phyloP scores from a whole-genome alignment of 2,797 vertebrate species.

The Pteropus rufus region DNA sequence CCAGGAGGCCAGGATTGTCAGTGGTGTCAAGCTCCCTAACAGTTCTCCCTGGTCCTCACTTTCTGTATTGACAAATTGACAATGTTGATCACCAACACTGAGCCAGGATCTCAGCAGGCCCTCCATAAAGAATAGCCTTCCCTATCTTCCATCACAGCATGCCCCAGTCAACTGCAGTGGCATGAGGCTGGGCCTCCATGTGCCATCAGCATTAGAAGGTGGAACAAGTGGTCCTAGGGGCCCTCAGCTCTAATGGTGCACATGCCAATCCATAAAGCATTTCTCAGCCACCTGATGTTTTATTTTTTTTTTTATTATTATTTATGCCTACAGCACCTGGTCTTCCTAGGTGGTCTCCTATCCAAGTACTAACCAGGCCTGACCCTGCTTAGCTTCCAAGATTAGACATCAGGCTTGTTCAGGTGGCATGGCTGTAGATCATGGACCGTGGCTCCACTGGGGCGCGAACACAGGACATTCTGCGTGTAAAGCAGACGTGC shows the following conservation, averaged over 20 bases:
- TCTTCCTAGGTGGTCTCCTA: too few relatives aligned
- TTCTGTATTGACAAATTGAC: neutral
- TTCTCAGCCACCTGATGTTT: neutral
- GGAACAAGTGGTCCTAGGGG: neutral
- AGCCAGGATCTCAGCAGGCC: neutral
- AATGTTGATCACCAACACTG: accelerated
- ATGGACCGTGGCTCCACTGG: too few relatives aligned
- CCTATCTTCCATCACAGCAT: accelerated
- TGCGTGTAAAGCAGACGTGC: too few relatives aligned
- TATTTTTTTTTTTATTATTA: neutral
- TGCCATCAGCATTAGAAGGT: accelerated
- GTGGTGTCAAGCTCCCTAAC: neutral
- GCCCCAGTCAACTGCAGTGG: neutral
- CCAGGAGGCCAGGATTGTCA: neutral
- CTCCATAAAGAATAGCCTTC: accelerated
- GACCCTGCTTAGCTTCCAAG: too few relatives aligned
- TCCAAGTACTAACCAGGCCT: too few relatives aligned
- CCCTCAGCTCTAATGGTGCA: neutral
- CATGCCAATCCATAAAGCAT: neutral
- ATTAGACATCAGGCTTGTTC: too few relatives aligned
- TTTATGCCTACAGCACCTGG: too few relatives aligned
- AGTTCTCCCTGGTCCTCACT: neutral
- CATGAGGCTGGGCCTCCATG: neutral
- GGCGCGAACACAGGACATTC: too few relatives aligned
- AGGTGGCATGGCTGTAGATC: too few relatives aligned